Evolutionary conservation across 2,797 vertebrate species (phyloP).

Genomic region (Geotrypetes seraphini): DNA sequence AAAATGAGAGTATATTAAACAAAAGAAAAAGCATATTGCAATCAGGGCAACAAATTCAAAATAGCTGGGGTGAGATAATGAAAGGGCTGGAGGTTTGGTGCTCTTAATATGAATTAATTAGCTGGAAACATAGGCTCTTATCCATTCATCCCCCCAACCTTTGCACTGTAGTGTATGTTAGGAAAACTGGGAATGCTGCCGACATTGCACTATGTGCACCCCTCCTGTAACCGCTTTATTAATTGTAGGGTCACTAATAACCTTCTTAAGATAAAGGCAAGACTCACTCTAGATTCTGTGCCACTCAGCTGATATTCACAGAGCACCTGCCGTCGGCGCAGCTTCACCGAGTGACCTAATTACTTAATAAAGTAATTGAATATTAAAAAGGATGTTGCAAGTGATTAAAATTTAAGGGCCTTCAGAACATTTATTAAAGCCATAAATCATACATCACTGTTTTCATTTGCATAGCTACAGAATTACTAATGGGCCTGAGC

Average conservation of each 20-base stretch:
- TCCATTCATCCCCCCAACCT: too few relatives aligned
- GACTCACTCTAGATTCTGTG: constrained; percentile 66
- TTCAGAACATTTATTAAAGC: constrained; percentile 76
- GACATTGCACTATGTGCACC: constrained; percentile 17
- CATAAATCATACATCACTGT: constrained; percentile 75
- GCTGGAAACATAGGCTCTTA: too few relatives aligned
- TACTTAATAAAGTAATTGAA: constrained; percentile 80
- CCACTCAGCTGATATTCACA: constrained; percentile 64
- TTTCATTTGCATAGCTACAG: constrained; percentile 72
- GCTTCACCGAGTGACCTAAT: constrained; percentile 77
- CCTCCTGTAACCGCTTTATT: constrained; percentile 53
- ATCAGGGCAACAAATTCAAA: too few relatives aligned
- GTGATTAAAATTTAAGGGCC: constrained; percentile 78
- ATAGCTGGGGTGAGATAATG: too few relatives aligned
- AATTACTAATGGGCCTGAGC: constrained; percentile 64
- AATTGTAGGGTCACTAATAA: constrained; percentile 60
- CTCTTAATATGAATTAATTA: too few relatives aligned
- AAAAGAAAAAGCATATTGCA: too few relatives aligned
- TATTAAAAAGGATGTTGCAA: constrained; percentile 77
- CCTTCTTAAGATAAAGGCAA: constrained; percentile 72
- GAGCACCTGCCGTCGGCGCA: constrained; percentile 65
- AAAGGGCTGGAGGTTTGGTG: too few relatives aligned
- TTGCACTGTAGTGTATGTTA: constrained; percentile 15
- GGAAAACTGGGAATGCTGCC: constrained; percentile 24
- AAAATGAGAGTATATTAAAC: too few relatives aligned